Conservation (phyloP, 2,888 invertebrate species). For the Alentia gelatinosa region DNA sequence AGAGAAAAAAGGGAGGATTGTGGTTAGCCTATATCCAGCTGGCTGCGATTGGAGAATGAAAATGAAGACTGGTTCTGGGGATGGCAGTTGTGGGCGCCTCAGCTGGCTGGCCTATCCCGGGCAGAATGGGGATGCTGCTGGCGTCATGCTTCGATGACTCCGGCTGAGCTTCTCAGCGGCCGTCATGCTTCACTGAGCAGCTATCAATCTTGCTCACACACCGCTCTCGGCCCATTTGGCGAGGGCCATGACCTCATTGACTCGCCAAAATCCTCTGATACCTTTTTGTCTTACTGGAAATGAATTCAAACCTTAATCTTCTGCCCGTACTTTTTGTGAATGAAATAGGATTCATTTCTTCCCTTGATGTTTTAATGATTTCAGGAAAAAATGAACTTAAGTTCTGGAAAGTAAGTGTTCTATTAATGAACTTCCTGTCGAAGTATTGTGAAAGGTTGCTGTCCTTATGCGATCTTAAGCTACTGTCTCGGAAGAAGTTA, state of each 20-base stretch:
- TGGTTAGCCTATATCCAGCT: not conserved
- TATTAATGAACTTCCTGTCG: too few species aligned
- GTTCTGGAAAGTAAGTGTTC: too few species aligned
- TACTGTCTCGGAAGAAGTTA: too few species aligned
- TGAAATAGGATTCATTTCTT: too few species aligned
- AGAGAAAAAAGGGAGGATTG: not conserved
- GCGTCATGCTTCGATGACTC: not conserved
- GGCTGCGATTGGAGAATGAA: not conserved
- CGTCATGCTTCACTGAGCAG: not conserved
- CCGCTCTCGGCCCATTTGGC: not conserved
- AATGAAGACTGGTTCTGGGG: not conserved
- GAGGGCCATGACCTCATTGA: slow-evolving; percentile 23
- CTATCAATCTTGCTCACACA: slow-evolving; percentile 7
- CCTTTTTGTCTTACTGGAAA: not conserved
- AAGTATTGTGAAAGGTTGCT: too few species aligned
- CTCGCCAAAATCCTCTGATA: not conserved
- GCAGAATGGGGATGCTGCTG: not conserved
- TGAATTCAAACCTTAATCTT: too few species aligned
- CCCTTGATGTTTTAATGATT: too few species aligned
- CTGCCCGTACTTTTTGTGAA: too few species aligned
- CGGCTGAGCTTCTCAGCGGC: not conserved
- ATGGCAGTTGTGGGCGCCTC: not conserved
- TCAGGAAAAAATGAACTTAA: too few species aligned
- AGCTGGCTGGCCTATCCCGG: slow-evolving; percentile 19
- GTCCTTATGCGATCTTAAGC: too few species aligned